Evolutionary conservation across 2,888 invertebrate genomes (phyloP), one percentile per base, ranked within the genome.

Genomic region (Orchesella flavescens): DNA sequence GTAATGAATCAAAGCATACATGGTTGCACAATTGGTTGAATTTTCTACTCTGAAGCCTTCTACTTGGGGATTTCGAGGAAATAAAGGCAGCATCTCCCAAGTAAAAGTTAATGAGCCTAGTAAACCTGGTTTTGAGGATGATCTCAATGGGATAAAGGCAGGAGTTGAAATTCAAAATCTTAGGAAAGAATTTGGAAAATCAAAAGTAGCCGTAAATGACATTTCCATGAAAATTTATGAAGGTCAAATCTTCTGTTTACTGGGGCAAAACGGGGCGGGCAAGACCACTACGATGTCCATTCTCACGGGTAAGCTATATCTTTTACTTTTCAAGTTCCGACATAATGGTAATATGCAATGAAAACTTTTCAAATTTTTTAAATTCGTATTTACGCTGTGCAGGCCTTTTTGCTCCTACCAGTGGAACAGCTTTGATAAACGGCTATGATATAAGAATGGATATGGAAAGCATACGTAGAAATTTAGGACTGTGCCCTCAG

Each of bases 401-500:
- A 69, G 69, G 71, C 1, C 34, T 78, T 34, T 76, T 93, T 86
- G 92, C 93, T 49, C 93, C 95, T 1, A 93, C 94, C 0, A 91
- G 92, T 13, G 97, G 97, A 34, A 92, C 92, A 1, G 94, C 96
- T n/a, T 90, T 90, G 69, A 93, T 96, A 71, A 93, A 94, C 89
- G 95, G 94, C 0, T 92, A 93, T 88, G 94, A 96, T 90, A 93
- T 95, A 17, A 91, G 92, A 86, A 91, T 91, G 0, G 92, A 95
- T 84, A 92, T 94, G 88, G 90, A 92, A 12, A 90, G 91, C 57
- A 94, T 96, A 83, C 92, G 95, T 55, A 92, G 93, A 84, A 92
- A 93, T 84, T 92, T 98, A 65, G 97, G 98, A 0, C 92, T 97
- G 72, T 98, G 98, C 90, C 97, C 98, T 0, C 97, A 98, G 89